phyloP scores from a whole-genome alignment of 1,140 invertebrate genomes.

The Drosophila bocqueti region DNA sequence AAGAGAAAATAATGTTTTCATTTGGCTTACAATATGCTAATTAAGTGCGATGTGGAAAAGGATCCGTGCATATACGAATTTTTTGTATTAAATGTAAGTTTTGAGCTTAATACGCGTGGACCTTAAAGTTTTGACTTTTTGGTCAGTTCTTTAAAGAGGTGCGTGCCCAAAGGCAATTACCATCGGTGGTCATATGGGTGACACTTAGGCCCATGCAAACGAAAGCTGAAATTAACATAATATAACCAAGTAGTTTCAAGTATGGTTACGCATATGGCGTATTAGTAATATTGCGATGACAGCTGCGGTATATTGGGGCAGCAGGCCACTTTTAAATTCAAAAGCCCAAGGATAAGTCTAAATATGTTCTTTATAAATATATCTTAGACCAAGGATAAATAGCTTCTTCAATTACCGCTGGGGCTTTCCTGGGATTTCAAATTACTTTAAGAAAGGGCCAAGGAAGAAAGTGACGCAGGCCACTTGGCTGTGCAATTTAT shows the following conservation, averaged over 20 bases:
- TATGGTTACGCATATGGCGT: not conserved
- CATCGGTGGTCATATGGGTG: constrained; percentile 18
- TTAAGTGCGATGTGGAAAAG: not conserved
- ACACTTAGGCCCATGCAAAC: constrained; percentile 28
- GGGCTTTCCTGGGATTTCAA: constrained; percentile 19
- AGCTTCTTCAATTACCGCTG: constrained; percentile 39
- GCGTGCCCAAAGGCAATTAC: constrained; percentile 17
- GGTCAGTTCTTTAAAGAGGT: too few species aligned
- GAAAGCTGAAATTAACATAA: constrained; percentile 3
- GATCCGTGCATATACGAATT: not conserved
- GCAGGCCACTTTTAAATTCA: constrained; percentile 9
- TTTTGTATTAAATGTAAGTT: not conserved
- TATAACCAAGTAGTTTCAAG: not conserved
- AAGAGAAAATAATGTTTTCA: constrained; percentile 3
- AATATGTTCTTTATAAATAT: not conserved
- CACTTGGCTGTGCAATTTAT: constrained; percentile 57
- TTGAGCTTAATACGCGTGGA: too few species aligned
- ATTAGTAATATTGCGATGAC: not conserved
- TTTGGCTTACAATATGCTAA: not conserved
- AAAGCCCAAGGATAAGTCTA: constrained; percentile 13
- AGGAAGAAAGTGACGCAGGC: constrained; percentile 6
- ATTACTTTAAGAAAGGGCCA: constrained; percentile 40
- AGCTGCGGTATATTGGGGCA: constrained; percentile 1
- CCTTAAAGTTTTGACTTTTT: not conserved
- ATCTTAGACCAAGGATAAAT: constrained; percentile 12